Conservation (phyloP, 2,888 invertebrate species). For the Sphaerophoria taeniata region DNA sequence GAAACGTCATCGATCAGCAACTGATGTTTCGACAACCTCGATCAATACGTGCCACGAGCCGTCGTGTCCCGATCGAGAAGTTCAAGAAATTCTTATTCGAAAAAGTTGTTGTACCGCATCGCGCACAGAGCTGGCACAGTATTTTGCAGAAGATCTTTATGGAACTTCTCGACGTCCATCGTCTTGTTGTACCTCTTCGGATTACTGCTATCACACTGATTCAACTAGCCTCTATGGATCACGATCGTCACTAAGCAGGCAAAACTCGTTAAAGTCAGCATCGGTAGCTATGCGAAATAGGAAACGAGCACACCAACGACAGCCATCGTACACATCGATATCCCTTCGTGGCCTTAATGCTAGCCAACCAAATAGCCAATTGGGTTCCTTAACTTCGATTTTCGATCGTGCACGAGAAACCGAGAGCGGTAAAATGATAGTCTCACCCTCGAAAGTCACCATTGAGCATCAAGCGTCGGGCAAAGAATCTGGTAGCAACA, state of each 20-base stretch:
- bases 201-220: constrained; percentile 82
- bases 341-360: constrained; percentile 81
- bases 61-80: constrained; percentile 80
- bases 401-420: constrained; percentile 81
- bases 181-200: constrained; percentile 83
- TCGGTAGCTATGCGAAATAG: constrained; percentile 80
- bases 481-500: constrained; percentile 80
- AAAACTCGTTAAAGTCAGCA: constrained; percentile 82
- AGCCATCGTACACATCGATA: constrained; percentile 81
- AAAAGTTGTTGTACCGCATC: constrained; percentile 79
- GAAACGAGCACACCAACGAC: constrained; percentile 79
- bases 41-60: constrained; percentile 80
- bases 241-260: constrained; percentile 81
- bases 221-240: constrained; percentile 82
- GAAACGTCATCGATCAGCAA: constrained; percentile 81
- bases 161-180: constrained; percentile 80
- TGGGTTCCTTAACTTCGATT: constrained; percentile 81
- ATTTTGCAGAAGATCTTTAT: constrained; percentile 82
- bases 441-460: constrained; percentile 79
- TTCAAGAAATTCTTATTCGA: constrained; percentile 81
- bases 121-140: constrained; percentile 82
- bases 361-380: constrained; percentile 80
- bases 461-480: constrained; percentile 79
- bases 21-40: constrained; percentile 81
- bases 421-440: constrained; percentile 76